Evolutionary conservation across 1,140 invertebrate species (phyloP), one percentile per base, ranked within the genome.

Genomic region (Lethrus apterus): DNA sequence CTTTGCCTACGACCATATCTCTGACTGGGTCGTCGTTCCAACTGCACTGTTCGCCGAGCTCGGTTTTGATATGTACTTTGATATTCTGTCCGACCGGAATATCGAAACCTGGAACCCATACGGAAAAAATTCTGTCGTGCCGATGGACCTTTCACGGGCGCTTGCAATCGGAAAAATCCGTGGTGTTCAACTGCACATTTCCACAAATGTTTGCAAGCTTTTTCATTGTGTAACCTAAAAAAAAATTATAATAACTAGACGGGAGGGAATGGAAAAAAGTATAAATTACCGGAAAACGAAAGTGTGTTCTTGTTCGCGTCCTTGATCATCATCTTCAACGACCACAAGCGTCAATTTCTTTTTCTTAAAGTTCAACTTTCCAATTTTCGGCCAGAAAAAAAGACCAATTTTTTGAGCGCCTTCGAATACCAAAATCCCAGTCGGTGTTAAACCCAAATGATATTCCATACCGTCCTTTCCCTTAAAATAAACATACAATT

Each of bases 131-230:
- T 97, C 64, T 97, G 93, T 19, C 90, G 74, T 0, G 86, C 84
- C 14, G 82, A 89, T 0, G 86, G 86, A 2, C 88, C 87, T 67
- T 94, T 93, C 0, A 90, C 84, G 0, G 92, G 87, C 18, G 88
- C 90, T 50, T 88, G 80, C 10, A 98, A 71, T 54, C 95, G 79
- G 77, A 98, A 99, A 75, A 99, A 99, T 0, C 93, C 89, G 69
- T 99, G 95, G 73, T 98, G 93, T 66, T 99, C 96, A 0, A 98
- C 90, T 14, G 95, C 95, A 75, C 95, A 98, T 70, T 99, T 99
- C 96, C 97, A 99, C 48, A 99, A 71, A 70, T 99, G 95, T 69
- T 99, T 99, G 66, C 93, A 95, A 0, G 95, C 94, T 65, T 98
- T 96, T 66, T 98, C 93, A 65, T 95, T 98, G 29, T 87, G 81